These are phyloP conservation scores for Mellilla xanthometata DNA, from an alignment of 2,888 invertebrate genomes.

Conservation along the genomic window DNA sequence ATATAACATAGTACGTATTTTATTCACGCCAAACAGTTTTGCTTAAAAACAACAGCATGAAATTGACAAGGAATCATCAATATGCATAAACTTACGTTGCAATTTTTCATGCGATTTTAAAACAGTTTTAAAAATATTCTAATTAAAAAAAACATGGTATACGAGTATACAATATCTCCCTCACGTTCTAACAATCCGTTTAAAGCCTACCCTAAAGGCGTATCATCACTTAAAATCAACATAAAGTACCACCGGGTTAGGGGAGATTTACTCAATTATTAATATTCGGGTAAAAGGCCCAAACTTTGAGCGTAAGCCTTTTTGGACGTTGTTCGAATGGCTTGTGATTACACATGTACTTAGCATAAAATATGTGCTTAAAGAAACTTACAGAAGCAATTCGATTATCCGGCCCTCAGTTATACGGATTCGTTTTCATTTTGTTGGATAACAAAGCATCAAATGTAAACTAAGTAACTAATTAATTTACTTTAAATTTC, in stretches of 20 bases:
- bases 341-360: conserved; percentile 24
- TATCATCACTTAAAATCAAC: conserved; percentile 25
- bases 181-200: conserved; percentile 16
- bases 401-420: too few relatives aligned
- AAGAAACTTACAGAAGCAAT: too few relatives aligned
- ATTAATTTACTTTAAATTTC: too few relatives aligned
- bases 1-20: too few relatives aligned
- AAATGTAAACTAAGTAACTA: too few relatives aligned
- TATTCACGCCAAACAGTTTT: too few relatives aligned
- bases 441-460: too few relatives aligned
- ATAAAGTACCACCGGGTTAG: conserved; percentile 14
- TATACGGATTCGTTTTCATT: background rate
- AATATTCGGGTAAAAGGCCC: conserved; percentile 25
- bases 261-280: conserved; percentile 28
- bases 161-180: background rate
- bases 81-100: too few relatives aligned
- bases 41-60: too few relatives aligned
- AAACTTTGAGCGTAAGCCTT: conserved; percentile 27
- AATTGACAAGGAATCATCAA: too few relatives aligned
- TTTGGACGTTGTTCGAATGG: conserved; percentile 18
- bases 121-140: background rate
- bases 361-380: conserved; percentile 1
- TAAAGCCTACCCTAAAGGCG: conserved; percentile 7
- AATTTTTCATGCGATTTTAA: too few relatives aligned
- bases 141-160: background rate